phyloP scores from a whole-genome alignment of 2,797 vertebrate genomes.

The Manis javanica region DNA sequence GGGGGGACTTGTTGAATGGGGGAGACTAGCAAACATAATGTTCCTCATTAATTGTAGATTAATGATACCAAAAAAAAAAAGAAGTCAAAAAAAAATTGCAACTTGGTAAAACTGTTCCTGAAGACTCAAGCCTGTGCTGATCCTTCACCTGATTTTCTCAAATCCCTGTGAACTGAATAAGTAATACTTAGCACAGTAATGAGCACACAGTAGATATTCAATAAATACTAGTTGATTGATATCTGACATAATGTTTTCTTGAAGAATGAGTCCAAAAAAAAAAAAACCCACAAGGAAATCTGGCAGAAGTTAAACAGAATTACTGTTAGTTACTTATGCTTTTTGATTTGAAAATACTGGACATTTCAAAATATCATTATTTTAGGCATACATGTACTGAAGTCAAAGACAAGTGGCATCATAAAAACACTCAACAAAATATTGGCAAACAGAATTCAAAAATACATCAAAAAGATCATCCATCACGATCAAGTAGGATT shows the following conservation, averaged over 20 bases:
- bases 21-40: too few species aligned
- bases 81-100: background rate
- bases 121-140: background rate
- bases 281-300: background rate
- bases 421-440: too few species aligned
- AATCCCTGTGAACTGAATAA: background rate
- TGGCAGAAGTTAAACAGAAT: conserved; percentile 13
- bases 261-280: conserved; percentile 41
- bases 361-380: background rate
- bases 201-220: background rate
- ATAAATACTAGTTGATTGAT: background rate
- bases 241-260: background rate
- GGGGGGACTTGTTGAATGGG: too few species aligned
- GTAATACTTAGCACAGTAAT: background rate
- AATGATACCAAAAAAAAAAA: too few species aligned
- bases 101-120: background rate
- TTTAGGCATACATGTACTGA: background rate
- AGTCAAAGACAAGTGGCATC: background rate
- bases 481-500: too few species aligned
- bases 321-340: background rate
- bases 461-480: too few species aligned
- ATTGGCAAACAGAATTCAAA: too few species aligned
- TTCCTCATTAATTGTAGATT: too few species aligned
- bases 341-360: background rate
- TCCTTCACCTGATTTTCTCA: conserved; percentile 18